Evolutionary conservation across 1,140 invertebrate genomes (phyloP).

Genomic region (Ceratoteleas bidentatus): DNA sequence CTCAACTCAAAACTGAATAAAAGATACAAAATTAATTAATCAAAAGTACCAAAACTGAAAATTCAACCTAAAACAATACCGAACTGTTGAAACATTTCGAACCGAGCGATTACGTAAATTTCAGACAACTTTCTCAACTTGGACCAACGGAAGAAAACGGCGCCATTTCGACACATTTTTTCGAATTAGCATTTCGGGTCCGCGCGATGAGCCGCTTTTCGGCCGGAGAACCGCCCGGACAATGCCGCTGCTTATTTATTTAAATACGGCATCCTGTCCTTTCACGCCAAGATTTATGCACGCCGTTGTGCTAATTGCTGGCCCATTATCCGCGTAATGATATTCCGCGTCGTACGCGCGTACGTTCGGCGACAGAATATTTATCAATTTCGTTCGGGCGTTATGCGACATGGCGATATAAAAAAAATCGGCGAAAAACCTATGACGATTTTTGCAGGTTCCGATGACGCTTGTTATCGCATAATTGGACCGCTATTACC

Average conservation of each 20-base stretch:
- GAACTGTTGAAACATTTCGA: no score
- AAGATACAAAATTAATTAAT: no score
- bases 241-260: constrained; percentile 74
- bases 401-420: constrained; percentile 52
- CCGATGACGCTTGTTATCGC: constrained; percentile 1
- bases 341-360: constrained; percentile 67
- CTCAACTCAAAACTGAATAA: no score
- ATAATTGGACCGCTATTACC: constrained; percentile 15
- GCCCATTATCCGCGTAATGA: constrained; percentile 72
- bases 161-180: constrained; percentile 31
- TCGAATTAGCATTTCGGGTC: constrained; percentile 31
- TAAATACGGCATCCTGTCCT: constrained; percentile 75
- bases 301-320: constrained; percentile 72
- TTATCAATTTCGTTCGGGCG: constrained; percentile 63
- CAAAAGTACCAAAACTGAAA: no score
- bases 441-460: constrained; percentile 22
- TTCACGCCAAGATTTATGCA: constrained; percentile 73
- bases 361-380: constrained; percentile 67
- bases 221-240: constrained; percentile 52
- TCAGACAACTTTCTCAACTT: no score
- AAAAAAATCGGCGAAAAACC: constrained; percentile 29
- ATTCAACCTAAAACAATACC: no score
- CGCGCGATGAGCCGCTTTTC: constrained; percentile 43
- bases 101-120: no score
- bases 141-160: no score